A percentile compares a stretch with the other conserved stretches of the same genome.
phyloP scores from a whole-genome alignment of 2,113 vertebrate species.

The Daphoenositta chrysoptera region DNA sequence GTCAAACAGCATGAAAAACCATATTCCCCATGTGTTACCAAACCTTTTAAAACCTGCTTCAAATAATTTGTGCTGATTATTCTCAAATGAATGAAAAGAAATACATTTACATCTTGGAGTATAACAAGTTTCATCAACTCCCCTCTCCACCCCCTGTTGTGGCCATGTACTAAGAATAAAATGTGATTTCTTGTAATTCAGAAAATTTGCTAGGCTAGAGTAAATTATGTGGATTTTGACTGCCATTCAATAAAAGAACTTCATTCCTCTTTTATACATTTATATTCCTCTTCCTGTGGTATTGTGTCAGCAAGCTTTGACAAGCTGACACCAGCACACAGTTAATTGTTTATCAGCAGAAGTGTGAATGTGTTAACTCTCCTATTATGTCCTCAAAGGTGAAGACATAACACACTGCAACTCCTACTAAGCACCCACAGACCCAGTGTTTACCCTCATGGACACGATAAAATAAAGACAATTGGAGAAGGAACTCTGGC shows the following conservation, averaged over 20 bases:
- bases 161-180: background rate
- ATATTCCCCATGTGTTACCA: background rate
- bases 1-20: background rate
- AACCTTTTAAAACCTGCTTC: background rate
- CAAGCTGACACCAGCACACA: background rate
- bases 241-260: background rate
- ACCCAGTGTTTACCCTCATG: background rate
- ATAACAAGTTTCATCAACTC: background rate
- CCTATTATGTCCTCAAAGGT: background rate
- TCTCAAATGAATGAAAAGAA: background rate
- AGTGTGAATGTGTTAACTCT: background rate
- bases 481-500: background rate
- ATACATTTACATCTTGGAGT: background rate
- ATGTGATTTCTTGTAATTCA: background rate
- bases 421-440: background rate
- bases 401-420: background rate
- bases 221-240: background rate
- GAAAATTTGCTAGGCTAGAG: background rate
- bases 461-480: background rate
- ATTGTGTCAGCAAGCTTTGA: background rate
- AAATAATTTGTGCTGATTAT: background rate
- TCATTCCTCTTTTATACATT: background rate
- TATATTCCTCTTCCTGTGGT: background rate
- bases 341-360: background rate
- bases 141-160: background rate